Evolutionary conservation across 2,888 invertebrate genomes (phyloP).

Genomic region (Dione vanillae): DNA sequence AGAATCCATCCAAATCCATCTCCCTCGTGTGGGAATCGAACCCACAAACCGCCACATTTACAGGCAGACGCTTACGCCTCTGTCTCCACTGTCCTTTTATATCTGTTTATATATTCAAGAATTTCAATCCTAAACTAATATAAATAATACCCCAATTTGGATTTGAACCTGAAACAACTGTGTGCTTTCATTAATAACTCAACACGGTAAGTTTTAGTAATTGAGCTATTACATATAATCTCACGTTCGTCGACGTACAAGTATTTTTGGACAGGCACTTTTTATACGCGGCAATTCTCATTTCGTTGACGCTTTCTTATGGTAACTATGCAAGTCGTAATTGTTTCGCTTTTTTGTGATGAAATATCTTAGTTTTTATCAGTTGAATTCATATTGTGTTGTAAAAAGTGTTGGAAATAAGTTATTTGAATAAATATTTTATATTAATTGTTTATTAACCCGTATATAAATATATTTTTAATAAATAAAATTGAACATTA

Average conservation of each 20-base stretch:
- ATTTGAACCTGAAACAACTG: background rate
- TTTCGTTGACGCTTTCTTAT: slow-evolving; percentile 74
- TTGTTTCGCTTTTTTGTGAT: slow-evolving; percentile 24
- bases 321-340: slow-evolving; percentile 63
- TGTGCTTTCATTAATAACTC: background rate
- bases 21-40: too few species aligned
- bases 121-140: too few species aligned
- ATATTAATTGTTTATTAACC: too few species aligned
- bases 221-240: slow-evolving; percentile 52
- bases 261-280: slow-evolving; percentile 62
- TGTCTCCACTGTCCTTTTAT: too few species aligned
- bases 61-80: too few species aligned
- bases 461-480: too few species aligned
- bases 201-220: slow-evolving; percentile 42
- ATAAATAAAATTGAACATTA: too few species aligned
- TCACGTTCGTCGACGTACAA: slow-evolving; percentile 56
- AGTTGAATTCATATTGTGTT: slow-evolving; percentile 2
- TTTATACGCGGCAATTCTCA: slow-evolving; percentile 71
- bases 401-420: slow-evolving; percentile 10
- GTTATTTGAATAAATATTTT: too few species aligned
- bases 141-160: background rate
- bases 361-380: slow-evolving; percentile 19
- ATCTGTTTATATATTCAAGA: too few species aligned
- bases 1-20: too few species aligned
- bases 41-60: too few species aligned